Base-by-base conservation (phyloP, 2,888 invertebrate genomes). In the Coecobrya sp. region DNA sequence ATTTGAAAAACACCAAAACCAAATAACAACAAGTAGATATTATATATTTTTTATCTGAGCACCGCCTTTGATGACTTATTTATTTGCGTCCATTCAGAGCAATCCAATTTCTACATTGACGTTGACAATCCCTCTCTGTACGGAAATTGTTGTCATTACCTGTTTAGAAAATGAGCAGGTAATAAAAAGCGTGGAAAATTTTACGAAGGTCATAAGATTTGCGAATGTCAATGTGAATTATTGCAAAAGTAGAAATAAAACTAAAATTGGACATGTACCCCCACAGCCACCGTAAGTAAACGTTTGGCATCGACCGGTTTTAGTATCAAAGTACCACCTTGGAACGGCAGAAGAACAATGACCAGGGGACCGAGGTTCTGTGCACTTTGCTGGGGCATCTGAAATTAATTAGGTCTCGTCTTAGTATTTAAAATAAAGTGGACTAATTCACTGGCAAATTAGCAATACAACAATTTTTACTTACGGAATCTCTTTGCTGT, bases 131-230 rank as follows among this genome's bases (percentile, higher is more conserved):
- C 19, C 19, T 11, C 1, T 2, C 1, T 11, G 25, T 19, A 13
- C 22, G 42, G 13, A 42, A 76, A 25, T 76, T 76, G 45, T 76
- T 76, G 3, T 45, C 73, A 19, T 76, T 76, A 10, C 73, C 73
- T 76, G 45, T 76, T 76, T 19, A 65, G 16, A 52, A 10, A 11
- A 52, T n/a, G n/a, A n/a, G n/a, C n/a, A n/a, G n/a, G n/a, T n/a
- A 36, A 36, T 36, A 36, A 36, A 7, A 36, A 4, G 36, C 7
- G 7, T 36, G 36, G 3, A 36, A 4, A 36, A 4, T 36, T 36
- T 36, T 36, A n/a, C n/a, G n/a, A n/a, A n/a, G n/a, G n/a, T n/a
- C n/a, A n/a, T n/a, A n/a, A n/a, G n/a, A n/a, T n/a, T n/a, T n/a
- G n/a, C n/a, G n/a, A n/a, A n/a, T n/a, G n/a, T n/a, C n/a, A n/a